Evolutionary conservation across 2,888 invertebrate species (phyloP), one percentile per base, ranked within the genome.

Genomic region (Drosophila prolongata): DNA sequence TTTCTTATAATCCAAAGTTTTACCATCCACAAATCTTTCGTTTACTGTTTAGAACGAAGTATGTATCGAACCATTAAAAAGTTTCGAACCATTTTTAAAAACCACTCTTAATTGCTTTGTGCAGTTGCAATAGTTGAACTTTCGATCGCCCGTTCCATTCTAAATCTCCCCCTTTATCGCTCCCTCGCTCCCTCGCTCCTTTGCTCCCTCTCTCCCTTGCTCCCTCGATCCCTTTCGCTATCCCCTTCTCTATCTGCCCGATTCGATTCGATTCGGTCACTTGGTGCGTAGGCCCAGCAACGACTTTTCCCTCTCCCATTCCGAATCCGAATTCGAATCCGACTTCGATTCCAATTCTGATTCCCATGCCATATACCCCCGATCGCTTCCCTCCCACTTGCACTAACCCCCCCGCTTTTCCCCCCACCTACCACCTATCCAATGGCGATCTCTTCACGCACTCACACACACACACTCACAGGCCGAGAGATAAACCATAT

Each of bases 251-350:
- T 47, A 24, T 38, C 49, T 11, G 24, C 14, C 47, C 37, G 43
- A 14, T 19, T 44, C 58, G 43, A 14, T 19, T 44, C 58, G 43
- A 14, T 19, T 44, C 58, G 68, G 68, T 69, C 68, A 68, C 59
- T 59, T 65, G 65, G 79, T 80, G 75, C 80, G 80, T 85, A 83
- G 68, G 76, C 81, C 78, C 80, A 83, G 42, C 49, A 35, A 56
- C 50, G 58, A 50, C 56, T 30, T 37, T 37, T 50, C 38, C 35
- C 19, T 43, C 57, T 44, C 43, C 27, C 44, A 34, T 24, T 56
- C 44, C 40, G 54, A 42, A 35, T 53, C 54, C 35, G 13, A 43
- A 35, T 53, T 43, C 35, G 13, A 43, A 40, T 40, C 49, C 50
- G 27, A 59, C n/a, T n/a, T 37, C 27, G 24, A 47, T 44, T 54